These are phyloP conservation scores for Eidolon dupreanum DNA, from an alignment of 2,797 vertebrate species.

Conservation along the genomic window DNA sequence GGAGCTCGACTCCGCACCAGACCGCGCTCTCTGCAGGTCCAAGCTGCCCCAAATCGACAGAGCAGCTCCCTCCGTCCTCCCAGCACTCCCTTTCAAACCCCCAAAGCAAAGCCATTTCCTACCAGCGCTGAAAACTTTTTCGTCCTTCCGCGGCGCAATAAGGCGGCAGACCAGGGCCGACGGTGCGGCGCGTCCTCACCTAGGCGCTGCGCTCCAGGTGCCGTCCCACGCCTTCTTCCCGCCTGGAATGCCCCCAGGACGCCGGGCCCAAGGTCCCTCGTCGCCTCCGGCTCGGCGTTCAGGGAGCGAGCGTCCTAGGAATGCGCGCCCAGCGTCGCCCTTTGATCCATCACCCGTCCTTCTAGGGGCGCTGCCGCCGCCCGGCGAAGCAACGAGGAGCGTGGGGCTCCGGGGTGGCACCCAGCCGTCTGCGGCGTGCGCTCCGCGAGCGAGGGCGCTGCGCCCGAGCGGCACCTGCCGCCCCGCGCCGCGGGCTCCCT, in stretches of 20 bases:
- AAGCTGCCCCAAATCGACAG: background rate
- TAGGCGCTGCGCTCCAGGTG: slow-evolving; percentile 54
- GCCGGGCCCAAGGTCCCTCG: background rate
- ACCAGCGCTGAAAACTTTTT: slow-evolving; percentile 69
- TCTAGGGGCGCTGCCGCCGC: background rate
- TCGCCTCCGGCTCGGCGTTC: background rate
- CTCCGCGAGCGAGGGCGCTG: slow-evolving; percentile 12
- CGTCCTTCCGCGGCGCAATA: background rate
- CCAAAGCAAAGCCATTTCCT: background rate
- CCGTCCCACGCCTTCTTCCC: background rate
- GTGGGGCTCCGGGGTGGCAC: background rate
- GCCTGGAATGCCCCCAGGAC: background rate
- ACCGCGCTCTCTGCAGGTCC: background rate
- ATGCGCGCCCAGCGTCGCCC: slow-evolving; percentile 30
- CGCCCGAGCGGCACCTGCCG: slow-evolving; percentile 76
- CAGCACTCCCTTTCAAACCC: background rate
- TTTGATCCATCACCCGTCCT: background rate
- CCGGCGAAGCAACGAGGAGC: background rate
- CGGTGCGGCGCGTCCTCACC: slow-evolving; percentile 8
- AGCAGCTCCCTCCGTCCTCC: background rate
- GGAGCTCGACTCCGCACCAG: background rate
- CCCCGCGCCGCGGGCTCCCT: background rate
- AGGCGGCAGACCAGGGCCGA: background rate
- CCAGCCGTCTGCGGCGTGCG: slow-evolving; percentile 1
- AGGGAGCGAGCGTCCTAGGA: background rate